Conservation (phyloP, 2,888 invertebrate genomes). For the Unio pictorum region DNA sequence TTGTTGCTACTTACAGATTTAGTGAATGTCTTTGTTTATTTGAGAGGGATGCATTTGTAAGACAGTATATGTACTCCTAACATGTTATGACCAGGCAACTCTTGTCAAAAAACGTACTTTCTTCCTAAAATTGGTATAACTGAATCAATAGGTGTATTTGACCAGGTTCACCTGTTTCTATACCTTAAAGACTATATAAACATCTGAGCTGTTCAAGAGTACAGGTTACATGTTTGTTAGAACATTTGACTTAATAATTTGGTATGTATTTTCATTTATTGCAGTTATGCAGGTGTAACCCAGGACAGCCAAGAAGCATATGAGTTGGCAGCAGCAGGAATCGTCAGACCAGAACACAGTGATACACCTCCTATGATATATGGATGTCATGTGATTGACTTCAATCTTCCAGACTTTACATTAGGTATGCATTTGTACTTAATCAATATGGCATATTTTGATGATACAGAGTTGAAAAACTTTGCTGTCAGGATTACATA, state of each 20-base stretch:
- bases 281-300: slow-evolving; percentile 79
- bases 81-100: too few relatives aligned
- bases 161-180: not conserved
- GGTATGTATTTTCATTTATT: slow-evolving; percentile 5
- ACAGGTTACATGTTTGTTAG: not conserved
- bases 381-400: slow-evolving; percentile 87
- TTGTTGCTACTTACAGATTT: too few relatives aligned
- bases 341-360: slow-evolving; percentile 80
- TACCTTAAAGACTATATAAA: not conserved
- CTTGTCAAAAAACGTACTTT: not conserved
- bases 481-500: too few relatives aligned
- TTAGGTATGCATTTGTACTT: slow-evolving; percentile 76
- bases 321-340: slow-evolving; percentile 87
- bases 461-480: too few relatives aligned
- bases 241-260: not conserved
- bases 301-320: slow-evolving; percentile 91
- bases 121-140: not conserved
- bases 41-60: too few relatives aligned
- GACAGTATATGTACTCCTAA: too few relatives aligned
- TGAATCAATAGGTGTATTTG: not conserved
- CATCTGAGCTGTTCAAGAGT: not conserved
- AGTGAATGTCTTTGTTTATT: too few relatives aligned
- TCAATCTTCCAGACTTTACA: slow-evolving; percentile 86
- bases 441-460: too few relatives aligned
- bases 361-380: slow-evolving; percentile 84